Conservation (phyloP, 2,113 vertebrate genomes). For the Indicator maculatus region DNA sequence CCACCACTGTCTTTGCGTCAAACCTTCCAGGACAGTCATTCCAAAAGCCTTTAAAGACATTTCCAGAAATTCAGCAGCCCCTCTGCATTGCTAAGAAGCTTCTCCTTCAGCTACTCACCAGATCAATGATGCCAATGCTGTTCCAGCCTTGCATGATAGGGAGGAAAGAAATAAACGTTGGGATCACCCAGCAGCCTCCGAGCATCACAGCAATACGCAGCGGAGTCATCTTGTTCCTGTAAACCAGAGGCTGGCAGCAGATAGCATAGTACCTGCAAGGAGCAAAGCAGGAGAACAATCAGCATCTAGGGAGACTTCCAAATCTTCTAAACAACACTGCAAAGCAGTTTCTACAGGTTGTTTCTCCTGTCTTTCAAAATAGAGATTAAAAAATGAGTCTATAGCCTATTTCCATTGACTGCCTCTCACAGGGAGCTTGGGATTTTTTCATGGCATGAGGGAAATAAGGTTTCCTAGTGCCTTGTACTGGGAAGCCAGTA, state of each 20-base stretch:
- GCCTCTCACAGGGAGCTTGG: background rate
- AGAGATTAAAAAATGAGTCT: background rate
- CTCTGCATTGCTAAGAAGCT: accelerated
- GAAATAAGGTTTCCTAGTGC: background rate
- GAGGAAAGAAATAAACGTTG: slow-evolving; percentile 95
- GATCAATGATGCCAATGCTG: slow-evolving; percentile 92
- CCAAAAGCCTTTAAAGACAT: background rate
- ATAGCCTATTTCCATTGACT: background rate
- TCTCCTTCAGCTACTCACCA: slow-evolving; percentile 81
- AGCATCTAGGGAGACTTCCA: background rate
- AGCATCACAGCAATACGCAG: slow-evolving; percentile 93
- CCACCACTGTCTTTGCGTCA: background rate
- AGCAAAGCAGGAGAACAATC: background rate
- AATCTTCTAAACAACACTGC: background rate
- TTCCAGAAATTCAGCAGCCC: background rate
- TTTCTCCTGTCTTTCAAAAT: background rate
- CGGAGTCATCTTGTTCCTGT: slow-evolving; percentile 98
- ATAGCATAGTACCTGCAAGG: slow-evolving; percentile 94
- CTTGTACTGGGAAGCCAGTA: background rate
- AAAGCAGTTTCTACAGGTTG: background rate
- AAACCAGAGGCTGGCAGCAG: slow-evolving; percentile 98
- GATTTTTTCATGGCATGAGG: background rate
- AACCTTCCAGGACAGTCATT: background rate
- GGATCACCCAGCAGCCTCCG: slow-evolving; percentile 96
- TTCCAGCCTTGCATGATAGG: slow-evolving; percentile 99